Percentiles rank a stretch among this genome's conserved stretches.
Evolutionary conservation across 2,888 invertebrate genomes (phyloP).

Genomic region (Quadroppia sp.): DNA sequence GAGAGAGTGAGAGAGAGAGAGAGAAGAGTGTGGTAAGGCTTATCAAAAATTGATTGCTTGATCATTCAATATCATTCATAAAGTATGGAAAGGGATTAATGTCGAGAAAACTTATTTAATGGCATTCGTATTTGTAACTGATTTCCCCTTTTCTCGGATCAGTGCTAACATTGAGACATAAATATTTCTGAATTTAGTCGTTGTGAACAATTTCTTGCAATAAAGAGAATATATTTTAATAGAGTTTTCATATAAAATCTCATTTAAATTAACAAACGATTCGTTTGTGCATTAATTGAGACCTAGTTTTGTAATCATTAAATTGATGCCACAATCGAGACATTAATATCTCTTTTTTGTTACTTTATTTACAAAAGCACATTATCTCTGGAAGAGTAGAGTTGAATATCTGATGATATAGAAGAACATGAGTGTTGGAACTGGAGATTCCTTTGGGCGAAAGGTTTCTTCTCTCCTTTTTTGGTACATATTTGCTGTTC

Average conservation of each 20-base stretch:
- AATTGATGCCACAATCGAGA: neutral
- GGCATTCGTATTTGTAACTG: neutral
- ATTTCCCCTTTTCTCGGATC: neutral
- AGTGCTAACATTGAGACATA: too few relatives aligned
- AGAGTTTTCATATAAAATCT: too few relatives aligned
- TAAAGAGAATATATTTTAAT: too few relatives aligned
- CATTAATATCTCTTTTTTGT: neutral
- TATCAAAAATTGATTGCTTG: neutral
- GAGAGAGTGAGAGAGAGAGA: neutral
- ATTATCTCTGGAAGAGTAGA: too few relatives aligned
- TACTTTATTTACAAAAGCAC: neutral
- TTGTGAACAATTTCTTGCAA: too few relatives aligned
- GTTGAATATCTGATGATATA: neutral
- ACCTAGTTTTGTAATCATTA: neutral
- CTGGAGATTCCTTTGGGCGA: neutral
- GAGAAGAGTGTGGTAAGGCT: neutral
- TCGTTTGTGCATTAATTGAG: neutral
- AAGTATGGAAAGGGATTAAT: slow-evolving; percentile 20
- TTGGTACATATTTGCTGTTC: neutral
- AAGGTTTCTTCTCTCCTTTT: neutral
- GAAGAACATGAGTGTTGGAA: neutral
- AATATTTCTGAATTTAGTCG: too few relatives aligned
- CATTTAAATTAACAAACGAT: too few relatives aligned
- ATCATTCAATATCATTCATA: neutral
- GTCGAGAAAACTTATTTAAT: slow-evolving; percentile 25